Percentiles rank a stretch among this genome's conserved stretches.
These are phyloP conservation scores for Hippocampus zosterae DNA, from an alignment of 2,113 vertebrate genomes.

Conservation along the genomic window DNA sequence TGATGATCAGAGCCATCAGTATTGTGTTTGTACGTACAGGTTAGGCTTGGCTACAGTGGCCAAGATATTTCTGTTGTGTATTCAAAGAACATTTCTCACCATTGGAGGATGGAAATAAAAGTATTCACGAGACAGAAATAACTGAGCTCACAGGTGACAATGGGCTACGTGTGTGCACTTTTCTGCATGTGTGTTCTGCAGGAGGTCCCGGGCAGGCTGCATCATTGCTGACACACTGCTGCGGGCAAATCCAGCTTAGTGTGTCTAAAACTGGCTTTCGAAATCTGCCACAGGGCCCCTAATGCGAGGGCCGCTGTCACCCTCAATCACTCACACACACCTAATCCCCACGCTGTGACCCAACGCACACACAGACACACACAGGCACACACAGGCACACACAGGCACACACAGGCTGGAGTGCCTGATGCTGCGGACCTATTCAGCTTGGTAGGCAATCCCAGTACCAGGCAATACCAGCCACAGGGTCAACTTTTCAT, in stretches of 20 bases:
- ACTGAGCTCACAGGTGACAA: constrained; percentile 34
- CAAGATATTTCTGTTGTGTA: not conserved
- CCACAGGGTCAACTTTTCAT: constrained; percentile 55
- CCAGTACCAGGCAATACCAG: constrained; percentile 66
- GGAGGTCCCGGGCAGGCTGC: constrained; percentile 60
- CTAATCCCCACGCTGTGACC: constrained; percentile 71
- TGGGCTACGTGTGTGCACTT: constrained; percentile 17
- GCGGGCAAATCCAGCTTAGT: constrained; percentile 74
- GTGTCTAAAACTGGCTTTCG: constrained; percentile 71
- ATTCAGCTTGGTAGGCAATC: constrained; percentile 45
- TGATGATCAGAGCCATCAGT: not conserved
- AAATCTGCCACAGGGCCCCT: constrained; percentile 73
- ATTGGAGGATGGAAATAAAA: not conserved
- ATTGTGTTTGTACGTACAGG: not conserved
- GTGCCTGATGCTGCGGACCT: constrained; percentile 37
- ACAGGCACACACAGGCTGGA: constrained; percentile 31
- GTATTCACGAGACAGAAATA: constrained; percentile 20
- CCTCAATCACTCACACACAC: constrained; percentile 75
- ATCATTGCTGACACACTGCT: constrained; percentile 72
- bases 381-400: constrained; percentile 35
- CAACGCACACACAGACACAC: constrained; percentile 43
- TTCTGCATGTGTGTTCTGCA: constrained; percentile 41
- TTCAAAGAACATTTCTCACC: not conserved
- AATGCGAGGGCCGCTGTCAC: constrained; percentile 74
- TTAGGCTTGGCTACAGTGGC: not conserved